Conservation (phyloP, 2,888 invertebrate species). For the Hirtodrosophila duncani region DNA sequence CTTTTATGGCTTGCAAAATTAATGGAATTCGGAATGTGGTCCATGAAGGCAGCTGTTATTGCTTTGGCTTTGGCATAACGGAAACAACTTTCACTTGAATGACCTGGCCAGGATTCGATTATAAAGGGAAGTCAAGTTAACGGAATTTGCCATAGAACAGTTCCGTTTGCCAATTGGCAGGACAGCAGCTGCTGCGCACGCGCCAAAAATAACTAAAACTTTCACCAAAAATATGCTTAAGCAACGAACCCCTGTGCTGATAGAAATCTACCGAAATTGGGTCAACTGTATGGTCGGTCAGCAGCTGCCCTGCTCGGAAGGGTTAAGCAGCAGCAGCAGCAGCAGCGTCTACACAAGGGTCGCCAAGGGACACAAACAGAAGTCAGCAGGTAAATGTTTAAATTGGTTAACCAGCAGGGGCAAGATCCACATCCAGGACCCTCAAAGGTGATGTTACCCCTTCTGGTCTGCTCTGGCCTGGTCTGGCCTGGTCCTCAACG, state of each 20-base stretch:
- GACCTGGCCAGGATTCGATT: no score
- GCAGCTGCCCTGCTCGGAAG: constrained; percentile 34
- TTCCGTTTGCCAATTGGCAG: no score
- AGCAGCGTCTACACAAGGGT: constrained; percentile 9
- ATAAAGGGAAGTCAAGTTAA: no score
- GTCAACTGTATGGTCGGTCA: constrained; percentile 23
- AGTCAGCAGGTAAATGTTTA: constrained; percentile 36
- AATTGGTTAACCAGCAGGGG: no score
- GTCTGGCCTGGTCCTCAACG: not conserved
- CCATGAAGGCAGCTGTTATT: not conserved
- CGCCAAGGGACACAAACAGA: constrained; percentile 14
- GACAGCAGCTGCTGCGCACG: no score
- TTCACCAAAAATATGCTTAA: no score
- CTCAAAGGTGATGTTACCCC: not conserved
- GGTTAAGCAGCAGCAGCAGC: constrained; percentile 15
- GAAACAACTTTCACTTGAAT: constrained; percentile 4
- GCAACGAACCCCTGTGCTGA: no score
- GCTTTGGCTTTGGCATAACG: constrained; percentile 8
- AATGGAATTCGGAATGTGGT: constrained; percentile 15
- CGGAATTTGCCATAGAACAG: no score
- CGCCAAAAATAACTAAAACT: no score
- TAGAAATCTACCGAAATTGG: constrained; percentile 56
- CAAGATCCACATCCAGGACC: constrained; percentile 8
- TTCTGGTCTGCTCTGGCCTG: not conserved
- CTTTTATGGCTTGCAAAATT: constrained; percentile 53